Evolutionary conservation across 2,113 vertebrate species (phyloP).

Genomic region (Petromus typicus): DNA sequence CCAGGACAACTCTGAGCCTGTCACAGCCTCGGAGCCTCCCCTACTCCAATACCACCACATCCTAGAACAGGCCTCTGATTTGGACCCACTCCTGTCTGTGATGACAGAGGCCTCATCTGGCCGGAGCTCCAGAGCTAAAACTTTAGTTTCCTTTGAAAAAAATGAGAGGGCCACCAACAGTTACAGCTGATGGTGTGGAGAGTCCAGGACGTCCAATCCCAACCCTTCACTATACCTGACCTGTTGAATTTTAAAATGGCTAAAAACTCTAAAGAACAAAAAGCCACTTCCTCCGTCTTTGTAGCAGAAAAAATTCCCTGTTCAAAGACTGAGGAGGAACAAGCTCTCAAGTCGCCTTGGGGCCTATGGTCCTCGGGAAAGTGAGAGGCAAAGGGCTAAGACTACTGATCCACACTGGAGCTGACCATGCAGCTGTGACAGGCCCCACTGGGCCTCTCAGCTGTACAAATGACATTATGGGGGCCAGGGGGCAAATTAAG

Average conservation of each 20-base stretch:
- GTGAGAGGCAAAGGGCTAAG: neutral
- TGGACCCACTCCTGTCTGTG: no score
- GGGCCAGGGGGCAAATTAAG: neutral
- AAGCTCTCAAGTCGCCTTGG: neutral
- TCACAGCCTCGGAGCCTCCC: no score
- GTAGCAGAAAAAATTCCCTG: neutral
- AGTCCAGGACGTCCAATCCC: neutral
- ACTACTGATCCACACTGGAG: neutral
- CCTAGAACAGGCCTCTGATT: no score
- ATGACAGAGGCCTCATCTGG: no score
- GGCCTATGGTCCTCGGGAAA: neutral
- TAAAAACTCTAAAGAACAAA: neutral
- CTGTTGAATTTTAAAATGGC: neutral
- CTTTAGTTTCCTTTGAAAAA: neutral
- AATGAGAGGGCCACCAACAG: neutral
- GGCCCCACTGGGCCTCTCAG: neutral
- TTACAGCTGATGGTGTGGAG: neutral
- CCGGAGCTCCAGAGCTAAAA: neutral
- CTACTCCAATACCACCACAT: no score
- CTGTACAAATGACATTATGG: neutral
- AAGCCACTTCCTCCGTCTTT: neutral
- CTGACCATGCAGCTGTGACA: neutral
- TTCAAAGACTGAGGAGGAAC: neutral
- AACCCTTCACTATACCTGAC: neutral
- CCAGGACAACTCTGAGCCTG: no score